These are phyloP conservation scores for Tiphia femorata DNA, from an alignment of 2,888 invertebrate genomes.

Conservation along the genomic window DNA sequence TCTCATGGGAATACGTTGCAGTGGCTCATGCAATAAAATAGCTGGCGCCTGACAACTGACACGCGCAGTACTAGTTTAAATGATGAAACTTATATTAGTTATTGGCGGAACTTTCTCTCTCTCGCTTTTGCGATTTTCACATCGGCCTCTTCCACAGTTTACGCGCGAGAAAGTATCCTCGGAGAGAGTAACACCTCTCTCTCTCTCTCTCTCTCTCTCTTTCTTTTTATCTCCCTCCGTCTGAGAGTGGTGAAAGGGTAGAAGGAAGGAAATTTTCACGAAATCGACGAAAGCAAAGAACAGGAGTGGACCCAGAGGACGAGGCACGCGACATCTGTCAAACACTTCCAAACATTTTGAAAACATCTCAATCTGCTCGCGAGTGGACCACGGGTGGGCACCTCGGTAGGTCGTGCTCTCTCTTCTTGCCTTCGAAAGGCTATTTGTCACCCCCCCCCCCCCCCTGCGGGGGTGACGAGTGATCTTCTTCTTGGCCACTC, in stretches of 20 bases:
- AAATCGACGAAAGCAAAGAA: conserved; percentile 4
- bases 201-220: too few species aligned
- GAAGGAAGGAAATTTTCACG: conserved; percentile 6
- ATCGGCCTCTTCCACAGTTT: too few species aligned
- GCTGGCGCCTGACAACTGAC: too few species aligned
- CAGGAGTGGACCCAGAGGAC: not conserved
- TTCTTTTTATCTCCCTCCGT: conserved; percentile 15
- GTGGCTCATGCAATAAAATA: too few species aligned
- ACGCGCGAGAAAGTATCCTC: too few species aligned
- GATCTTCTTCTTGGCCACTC: not conserved
- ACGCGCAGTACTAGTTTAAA: too few species aligned
- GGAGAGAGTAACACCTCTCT: too few species aligned
- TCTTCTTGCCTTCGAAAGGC: conserved; percentile 11
- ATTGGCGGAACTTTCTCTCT: too few species aligned
- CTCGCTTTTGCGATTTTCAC: too few species aligned
- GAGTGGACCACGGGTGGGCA: conserved; percentile 27
- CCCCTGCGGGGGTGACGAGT: conserved; percentile 14
- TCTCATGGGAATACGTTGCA: too few species aligned
- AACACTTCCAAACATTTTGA: conserved; percentile 57
- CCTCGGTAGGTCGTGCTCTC: not conserved
- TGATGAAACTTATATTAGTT: too few species aligned
- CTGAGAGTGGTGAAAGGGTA: not conserved
- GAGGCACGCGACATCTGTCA: conserved; percentile 54
- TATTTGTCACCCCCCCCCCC: conserved; percentile 25
- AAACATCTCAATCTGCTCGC: conserved; percentile 50